Percentiles rank a stretch among this genome's conserved stretches.
Conservation (phyloP, 2,888 invertebrate species). For the Patella caerulea region DNA sequence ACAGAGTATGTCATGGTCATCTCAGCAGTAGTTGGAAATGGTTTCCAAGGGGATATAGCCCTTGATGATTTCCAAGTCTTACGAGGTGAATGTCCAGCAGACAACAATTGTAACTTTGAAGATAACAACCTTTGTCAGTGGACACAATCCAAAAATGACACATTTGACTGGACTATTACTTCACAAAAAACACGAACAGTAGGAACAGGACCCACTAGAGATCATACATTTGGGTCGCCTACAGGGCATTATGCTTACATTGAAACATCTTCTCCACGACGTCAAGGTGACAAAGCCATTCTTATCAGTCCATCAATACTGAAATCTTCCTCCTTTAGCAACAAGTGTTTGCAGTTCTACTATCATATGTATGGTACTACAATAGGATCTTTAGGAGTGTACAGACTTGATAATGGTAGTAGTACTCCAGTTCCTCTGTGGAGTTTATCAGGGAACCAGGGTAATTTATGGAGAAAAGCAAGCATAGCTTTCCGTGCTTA, state of each 20-base stretch:
- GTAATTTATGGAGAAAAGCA: slow-evolving; percentile 59
- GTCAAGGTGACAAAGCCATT: slow-evolving; percentile 52
- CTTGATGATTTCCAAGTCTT: slow-evolving; percentile 66
- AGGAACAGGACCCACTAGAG: slow-evolving; percentile 64
- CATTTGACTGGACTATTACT: slow-evolving; percentile 58
- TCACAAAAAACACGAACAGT: slow-evolving; percentile 47
- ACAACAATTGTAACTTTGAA: slow-evolving; percentile 60
- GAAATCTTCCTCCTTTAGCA: slow-evolving; percentile 17
- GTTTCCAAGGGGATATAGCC: slow-evolving; percentile 65
- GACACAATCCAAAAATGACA: slow-evolving; percentile 43
- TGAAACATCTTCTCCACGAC: slow-evolving; percentile 52
- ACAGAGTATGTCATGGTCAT: slow-evolving; percentile 52
- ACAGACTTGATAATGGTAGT: slow-evolving; percentile 42
- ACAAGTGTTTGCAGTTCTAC: slow-evolving; percentile 63
- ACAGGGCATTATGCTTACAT: slow-evolving; percentile 70
- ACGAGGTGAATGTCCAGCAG: slow-evolving; percentile 61
- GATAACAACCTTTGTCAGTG: slow-evolving; percentile 53
- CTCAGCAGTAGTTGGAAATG: slow-evolving; percentile 51
- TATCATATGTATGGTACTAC: slow-evolving; percentile 67
- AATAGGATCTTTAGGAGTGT: slow-evolving; percentile 62
- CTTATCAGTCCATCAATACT: slow-evolving; percentile 49
- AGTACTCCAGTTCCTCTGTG: slow-evolving; percentile 39
- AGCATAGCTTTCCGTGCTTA: slow-evolving; percentile 33
- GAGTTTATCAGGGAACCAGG: slow-evolving; percentile 55
- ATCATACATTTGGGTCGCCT: slow-evolving; percentile 66